Base-by-base conservation (phyloP, 2,113 vertebrate genomes). In the Gallinago paraguaiae region DNA sequence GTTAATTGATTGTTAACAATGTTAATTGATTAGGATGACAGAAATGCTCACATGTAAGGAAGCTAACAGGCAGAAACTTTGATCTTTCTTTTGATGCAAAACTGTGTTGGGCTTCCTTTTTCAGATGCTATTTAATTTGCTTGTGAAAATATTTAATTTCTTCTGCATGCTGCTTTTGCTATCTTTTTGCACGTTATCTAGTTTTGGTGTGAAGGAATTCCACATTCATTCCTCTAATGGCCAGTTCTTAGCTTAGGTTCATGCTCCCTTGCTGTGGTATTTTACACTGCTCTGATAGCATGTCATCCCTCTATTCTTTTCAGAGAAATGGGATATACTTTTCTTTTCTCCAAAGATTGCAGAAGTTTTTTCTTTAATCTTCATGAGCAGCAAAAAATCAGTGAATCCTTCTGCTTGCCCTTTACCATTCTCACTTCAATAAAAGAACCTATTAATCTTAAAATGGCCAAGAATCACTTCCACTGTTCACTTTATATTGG, bases 321-420 rank as follows among this genome's bases (percentile, higher is more conserved):
- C 72, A 80, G 79, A 92, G 54, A 81, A 82, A 57, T 39, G 53
- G 82, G 75, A 63, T 57, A 39, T 3, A 57, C 41, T 61, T 30
- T 59, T 84, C 77, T 90, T 93, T 89, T 60, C 35, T 63, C 51
- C 67, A 70, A 77, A 61, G 50, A 33, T 64, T 59, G 39, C 72
- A 82, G 19, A 86, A 86, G 50, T 39, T 90, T 75, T 91, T 90
- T 71, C 83, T 95, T 92, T 86, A 77, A 90, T 92, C 79, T 94
- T 83, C 68, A 17, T 39, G 82, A 88, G 41, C 48, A 78, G 63
- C 27, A 56, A 90, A 96, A 91, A 72, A 69, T 51, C 84, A 46
- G n/a, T 19, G 16, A 88, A 70, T 81, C 31, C 60, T 77, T 88
- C 64, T 94, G 18, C 60, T 85, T 92, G 76, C 68, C 79, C 76